phyloP scores from a whole-genome alignment of 2,797 vertebrate genomes.

The Hypotaenidia okinawae region DNA sequence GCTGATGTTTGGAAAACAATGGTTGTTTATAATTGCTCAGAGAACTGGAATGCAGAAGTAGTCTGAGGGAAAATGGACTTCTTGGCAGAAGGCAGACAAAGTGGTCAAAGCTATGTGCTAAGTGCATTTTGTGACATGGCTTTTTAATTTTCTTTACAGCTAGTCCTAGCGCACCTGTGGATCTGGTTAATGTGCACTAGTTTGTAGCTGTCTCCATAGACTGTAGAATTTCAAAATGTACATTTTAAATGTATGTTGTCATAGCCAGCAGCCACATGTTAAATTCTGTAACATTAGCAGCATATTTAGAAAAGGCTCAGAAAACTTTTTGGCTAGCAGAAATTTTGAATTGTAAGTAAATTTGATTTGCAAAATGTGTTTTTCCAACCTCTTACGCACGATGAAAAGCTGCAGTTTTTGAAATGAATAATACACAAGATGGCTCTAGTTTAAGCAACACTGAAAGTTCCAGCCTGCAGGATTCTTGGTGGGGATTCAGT shows the following conservation, averaged over 20 bases:
- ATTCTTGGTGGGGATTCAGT: conserved; percentile 55
- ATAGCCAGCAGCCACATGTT: neutral
- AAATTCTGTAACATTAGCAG: neutral
- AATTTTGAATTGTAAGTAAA: neutral
- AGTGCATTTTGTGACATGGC: neutral
- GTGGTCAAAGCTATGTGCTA: neutral
- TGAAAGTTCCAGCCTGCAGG: conserved; percentile 28
- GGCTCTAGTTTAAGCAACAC: conserved; percentile 14
- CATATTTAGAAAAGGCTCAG: neutral
- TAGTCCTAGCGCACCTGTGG: neutral
- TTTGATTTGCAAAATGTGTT: neutral
- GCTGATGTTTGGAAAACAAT: conserved; percentile 57
- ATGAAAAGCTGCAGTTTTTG: conserved; percentile 28
- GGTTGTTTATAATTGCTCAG: conserved; percentile 65
- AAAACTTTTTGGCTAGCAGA: neutral
- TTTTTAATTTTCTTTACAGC: neutral
- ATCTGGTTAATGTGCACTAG: neutral
- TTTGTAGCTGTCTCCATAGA: neutral
- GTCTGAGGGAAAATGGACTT: conserved; percentile 59
- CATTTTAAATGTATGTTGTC: neutral
- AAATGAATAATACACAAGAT: neutral
- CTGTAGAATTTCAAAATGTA: neutral
- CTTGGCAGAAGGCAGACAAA: conserved; percentile 24
- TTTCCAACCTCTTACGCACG: neutral
- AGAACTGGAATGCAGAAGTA: conserved; percentile 58